Evolutionary conservation across 2,888 invertebrate genomes (phyloP).

Genomic region (Chymomyza amoena): DNA sequence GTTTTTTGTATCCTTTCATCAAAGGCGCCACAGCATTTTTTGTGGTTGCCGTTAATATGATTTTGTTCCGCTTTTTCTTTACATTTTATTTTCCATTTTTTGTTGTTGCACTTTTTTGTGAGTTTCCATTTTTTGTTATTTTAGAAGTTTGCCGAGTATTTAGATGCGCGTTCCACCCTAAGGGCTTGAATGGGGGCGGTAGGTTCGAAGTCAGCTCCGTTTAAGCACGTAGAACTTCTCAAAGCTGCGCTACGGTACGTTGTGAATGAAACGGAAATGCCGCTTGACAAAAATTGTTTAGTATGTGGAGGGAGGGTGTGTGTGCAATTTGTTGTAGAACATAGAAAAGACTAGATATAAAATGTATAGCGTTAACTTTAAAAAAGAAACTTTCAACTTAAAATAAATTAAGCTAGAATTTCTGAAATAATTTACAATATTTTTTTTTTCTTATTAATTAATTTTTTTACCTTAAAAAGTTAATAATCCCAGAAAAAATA

Average conservation of each 20-base stretch:
- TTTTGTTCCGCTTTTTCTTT: conserved; percentile 42
- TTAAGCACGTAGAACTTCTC: neutral
- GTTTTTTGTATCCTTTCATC: conserved; percentile 56
- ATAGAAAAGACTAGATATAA: too few species aligned
- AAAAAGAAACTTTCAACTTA: too few species aligned
- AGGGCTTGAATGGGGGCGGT: neutral
- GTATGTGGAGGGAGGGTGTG: neutral
- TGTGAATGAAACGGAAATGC: neutral
- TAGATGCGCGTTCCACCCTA: conserved; percentile 9
- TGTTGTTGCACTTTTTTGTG: conserved; percentile 13
- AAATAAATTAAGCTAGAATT: too few species aligned
- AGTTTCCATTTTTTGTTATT: conserved; percentile 6
- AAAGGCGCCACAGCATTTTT: conserved; percentile 56
- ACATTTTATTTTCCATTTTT: conserved; percentile 7
- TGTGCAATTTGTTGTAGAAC: neutral
- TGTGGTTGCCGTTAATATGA: conserved; percentile 62
- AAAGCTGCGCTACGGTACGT: neutral
- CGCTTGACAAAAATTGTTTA: neutral
- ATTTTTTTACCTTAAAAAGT: too few species aligned
- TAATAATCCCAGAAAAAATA: too few species aligned
- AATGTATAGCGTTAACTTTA: too few species aligned
- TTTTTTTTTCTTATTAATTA: too few species aligned
- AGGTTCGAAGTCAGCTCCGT: neutral
- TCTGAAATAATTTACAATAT: too few species aligned
- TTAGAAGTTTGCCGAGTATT: conserved; percentile 19